phyloP scores from a whole-genome alignment of 2,113 vertebrate species.

The Paradoxurus hermaphroditus region DNA sequence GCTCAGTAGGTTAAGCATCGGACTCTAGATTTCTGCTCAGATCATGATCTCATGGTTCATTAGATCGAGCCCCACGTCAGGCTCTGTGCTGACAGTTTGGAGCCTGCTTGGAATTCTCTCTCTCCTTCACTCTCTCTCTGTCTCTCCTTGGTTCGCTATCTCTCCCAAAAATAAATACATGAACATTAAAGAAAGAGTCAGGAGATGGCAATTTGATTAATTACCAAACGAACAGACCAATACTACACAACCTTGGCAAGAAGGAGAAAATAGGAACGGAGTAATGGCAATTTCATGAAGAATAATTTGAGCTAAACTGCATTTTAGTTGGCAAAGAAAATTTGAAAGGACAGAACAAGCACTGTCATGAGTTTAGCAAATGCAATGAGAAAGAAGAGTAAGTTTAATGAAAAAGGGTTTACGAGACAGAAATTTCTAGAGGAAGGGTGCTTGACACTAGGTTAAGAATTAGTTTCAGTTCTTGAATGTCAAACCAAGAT shows the following conservation, averaged over 20 bases:
- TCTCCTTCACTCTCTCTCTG: no score
- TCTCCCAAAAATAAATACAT: no score
- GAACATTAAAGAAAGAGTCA: no score
- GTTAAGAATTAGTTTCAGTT: background rate
- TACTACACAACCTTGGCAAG: background rate
- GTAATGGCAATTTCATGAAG: background rate
- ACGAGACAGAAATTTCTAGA: conserved; percentile 30
- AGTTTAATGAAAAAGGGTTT: background rate
- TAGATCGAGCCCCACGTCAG: no score
- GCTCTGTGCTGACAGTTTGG: no score
- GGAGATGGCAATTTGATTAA: background rate
- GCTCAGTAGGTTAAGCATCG: no score
- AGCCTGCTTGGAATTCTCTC: no score
- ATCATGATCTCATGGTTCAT: no score
- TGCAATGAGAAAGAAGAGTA: background rate
- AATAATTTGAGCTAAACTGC: background rate
- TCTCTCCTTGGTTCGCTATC: no score
- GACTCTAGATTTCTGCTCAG: no score
- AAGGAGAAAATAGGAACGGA: background rate
- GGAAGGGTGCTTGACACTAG: background rate
- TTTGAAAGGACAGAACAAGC: background rate
- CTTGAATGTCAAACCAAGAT: background rate
- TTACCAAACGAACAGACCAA: background rate
- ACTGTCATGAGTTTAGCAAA: background rate
- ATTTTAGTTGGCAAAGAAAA: background rate